phyloP scores from a whole-genome alignment of 2,797 vertebrate genomes.

The Denticeps clupeoides region DNA sequence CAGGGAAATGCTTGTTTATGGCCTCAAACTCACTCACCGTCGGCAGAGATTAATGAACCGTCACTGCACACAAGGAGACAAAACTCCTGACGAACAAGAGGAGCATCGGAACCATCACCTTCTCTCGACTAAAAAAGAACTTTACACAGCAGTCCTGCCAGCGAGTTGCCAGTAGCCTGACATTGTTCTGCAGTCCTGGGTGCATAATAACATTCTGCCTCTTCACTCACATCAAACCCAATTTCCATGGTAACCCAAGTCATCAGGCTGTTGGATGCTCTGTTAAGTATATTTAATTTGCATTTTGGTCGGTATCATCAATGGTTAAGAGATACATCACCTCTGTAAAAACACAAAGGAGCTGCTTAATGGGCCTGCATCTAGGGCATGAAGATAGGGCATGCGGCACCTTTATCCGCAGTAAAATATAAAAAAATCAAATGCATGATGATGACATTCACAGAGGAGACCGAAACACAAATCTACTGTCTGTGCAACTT shows the following conservation, averaged over 20 bases:
- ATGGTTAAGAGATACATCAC: conserved; percentile 1
- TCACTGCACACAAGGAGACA: background rate
- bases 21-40: background rate
- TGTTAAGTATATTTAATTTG: conserved; percentile 25
- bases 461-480: too few relatives aligned
- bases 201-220: conserved; percentile 28
- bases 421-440: too few relatives aligned
- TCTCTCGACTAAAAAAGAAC: too few relatives aligned
- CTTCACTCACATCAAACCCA: conserved; percentile 36
- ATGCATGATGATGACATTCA: too few relatives aligned
- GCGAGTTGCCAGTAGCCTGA: conserved; percentile 9
- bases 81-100: too few relatives aligned
- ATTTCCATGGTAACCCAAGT: conserved; percentile 38
- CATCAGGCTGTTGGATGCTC: conserved; percentile 15
- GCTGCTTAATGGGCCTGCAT: too few relatives aligned
- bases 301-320: conserved; percentile 18
- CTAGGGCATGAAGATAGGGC: too few relatives aligned
- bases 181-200: conserved; percentile 22
- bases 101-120: too few relatives aligned
- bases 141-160: too few relatives aligned
- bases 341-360: too few relatives aligned
- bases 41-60: background rate
- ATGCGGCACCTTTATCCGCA: too few relatives aligned
- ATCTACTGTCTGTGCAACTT: too few relatives aligned
- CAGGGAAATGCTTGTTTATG: background rate